Evolutionary conservation across 2,888 invertebrate genomes (phyloP), one percentile per base, ranked within the genome.

Genomic region (Microctonus aethiopoides): DNA sequence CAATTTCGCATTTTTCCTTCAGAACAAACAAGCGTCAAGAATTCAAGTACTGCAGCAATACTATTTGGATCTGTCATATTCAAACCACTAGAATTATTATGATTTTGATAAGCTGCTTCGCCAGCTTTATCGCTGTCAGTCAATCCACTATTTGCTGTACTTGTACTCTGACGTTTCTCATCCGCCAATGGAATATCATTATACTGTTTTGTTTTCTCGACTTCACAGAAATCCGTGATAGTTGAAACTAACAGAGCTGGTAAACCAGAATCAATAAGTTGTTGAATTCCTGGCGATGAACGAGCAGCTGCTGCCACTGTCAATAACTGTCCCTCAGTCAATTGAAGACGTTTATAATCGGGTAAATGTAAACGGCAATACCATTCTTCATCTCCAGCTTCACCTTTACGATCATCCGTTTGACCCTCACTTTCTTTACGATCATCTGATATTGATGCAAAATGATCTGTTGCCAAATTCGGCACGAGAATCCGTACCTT

Each of bases 1-100:
- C 96, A 97, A 86, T 95, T 94, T 76, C 95, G 92, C 89, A 96
- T 92, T 74, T 91, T 89, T 22, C 92, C 92, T 80, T 95, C 95
- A 24, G 92, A 91, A 83, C 95, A 93, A 70, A 95, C 90, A 74
- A 93, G 92, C 0, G 93, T 91, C 81, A 96, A 92, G 88, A 96
- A 96, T 79, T 93, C 92, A 71, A 97, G 90, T 63, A 95, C 90
- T 61, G 90, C 88, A 0, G 91, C 90, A 59, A 92, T 89, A 79
- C 90, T 90, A 61, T 90, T 89, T 26, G 91, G 87, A 74, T 89
- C 89, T 10, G 89, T 88, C 86, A 91, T 88, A 3, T 89, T 89
- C 41, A 83, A 75, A 32, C 83, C 83, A 67, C 77, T 76, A 22
- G 68, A 72, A 71, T 77, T 76, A 66, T 76, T 77, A 22, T 76